Base-by-base conservation (phyloP, 2,888 invertebrate species). In the Drosophila helvetica region DNA sequence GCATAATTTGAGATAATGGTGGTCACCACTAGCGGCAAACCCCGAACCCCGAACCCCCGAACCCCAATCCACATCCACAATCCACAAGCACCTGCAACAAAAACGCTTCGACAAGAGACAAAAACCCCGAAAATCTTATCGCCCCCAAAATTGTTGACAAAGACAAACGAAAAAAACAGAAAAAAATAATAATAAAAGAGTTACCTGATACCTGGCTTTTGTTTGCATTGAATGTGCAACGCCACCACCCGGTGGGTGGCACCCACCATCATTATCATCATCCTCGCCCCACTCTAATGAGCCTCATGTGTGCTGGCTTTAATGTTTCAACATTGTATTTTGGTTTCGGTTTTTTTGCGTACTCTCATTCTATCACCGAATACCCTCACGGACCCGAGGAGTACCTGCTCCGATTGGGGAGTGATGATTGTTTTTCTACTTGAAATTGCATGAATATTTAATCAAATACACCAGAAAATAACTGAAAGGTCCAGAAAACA, bases 221-320 rank as follows among this genome's bases (percentile, higher is more conserved):
- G 62, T 62, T 60, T 62, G 62, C 47, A 59, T 19, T 42, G 61
- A 18, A 38, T 42, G 47, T 63, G 63, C 63, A 63, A 17, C n/a
- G 15, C 12, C 33, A 45, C 15, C 30, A 27, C 38, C 15, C n/a
- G n/a, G n/a, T n/a, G n/a, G n/a, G n/a, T n/a, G 15, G 1, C 15
- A 6, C 38, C 38, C 38, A 25, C 8, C 7, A 7, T 8, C 8
- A 25, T 2, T 8, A 25, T 8, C 25, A 25, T 25, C 25, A 38
- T 38, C 38, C n/a, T 15, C 2, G 38, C 25, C 51, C 64, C 65
- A 52, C 65, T 48, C 47, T 65, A 66, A 67, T 66, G 65, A 66
- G 65, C 67, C 65, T 48, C 65, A 50, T 66, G 65, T 66, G 65
- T 66, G 38, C 38, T 66, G 65, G 65, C 65, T 66, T 66, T 67